Evolutionary conservation across 2,888 invertebrate genomes (phyloP), one percentile per base, ranked within the genome.

Genomic region (Drosophila stalkeri): DNA sequence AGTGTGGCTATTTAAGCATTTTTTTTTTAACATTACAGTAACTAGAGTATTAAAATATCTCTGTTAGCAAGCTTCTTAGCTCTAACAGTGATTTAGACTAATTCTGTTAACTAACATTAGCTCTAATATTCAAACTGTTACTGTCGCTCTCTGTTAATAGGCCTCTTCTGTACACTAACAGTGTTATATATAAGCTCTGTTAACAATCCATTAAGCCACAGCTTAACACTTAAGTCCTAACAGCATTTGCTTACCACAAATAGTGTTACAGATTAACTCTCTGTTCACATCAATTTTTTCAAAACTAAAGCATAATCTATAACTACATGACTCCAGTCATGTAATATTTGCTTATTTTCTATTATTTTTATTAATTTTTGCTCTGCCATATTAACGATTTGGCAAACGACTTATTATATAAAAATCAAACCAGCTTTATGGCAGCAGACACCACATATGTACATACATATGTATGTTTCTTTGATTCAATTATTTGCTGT

Each of bases 401-500:
- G 35, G 35, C 9, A 37, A 54, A 54, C 55, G 6, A 31, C 31
- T 27, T 55, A 27, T 55, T 55, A 55, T 55, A 55, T 55, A 55
- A 55, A 41, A 41, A 18, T 11, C 31, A 55, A 55, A 41, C 55
- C n/a, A 18, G 41, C 7, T 41, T 27, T 54, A 11, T 37, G 33
- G 20, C 51, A 51, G 18, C 49, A 18, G 18, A n/a, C 33, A 20
- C 4, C 18, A 31, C 41, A 31, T 33, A 49, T 39, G 14, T 27
- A 27, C 5, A 0, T 27, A 2, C 5, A 5, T 27, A 27, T 27
- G 27, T 6, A 27, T 27, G 27, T 27, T 6, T 6, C 5, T 31
- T 39, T 11, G 31, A 49, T 31, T 31, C 39, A 49, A 60, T 60
- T 64, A 49, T 65, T 74, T 60, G 37, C 60, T 49, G 37, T 18